phyloP scores from a whole-genome alignment of 2,888 invertebrate species.

The Meghimatium bilineatum region DNA sequence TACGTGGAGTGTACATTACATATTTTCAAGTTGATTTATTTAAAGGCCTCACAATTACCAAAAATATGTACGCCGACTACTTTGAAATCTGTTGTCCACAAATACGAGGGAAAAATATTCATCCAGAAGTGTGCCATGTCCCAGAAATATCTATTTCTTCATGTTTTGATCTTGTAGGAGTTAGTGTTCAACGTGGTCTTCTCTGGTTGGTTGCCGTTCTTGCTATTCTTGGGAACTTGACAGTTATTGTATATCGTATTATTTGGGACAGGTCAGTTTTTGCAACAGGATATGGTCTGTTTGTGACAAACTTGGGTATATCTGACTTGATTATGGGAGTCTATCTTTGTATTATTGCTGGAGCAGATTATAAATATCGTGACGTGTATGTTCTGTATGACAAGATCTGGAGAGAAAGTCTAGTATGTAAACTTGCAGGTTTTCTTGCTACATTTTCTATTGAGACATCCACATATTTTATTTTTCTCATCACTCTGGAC shows the following conservation, averaged over 20 bases:
- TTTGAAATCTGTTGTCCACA: slow-evolving; percentile 39
- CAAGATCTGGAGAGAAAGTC: no score
- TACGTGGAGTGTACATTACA: not conserved
- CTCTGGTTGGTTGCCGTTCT: slow-evolving; percentile 50
- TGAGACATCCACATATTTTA: no score
- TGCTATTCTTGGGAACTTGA: slow-evolving; percentile 57
- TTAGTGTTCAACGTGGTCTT: slow-evolving; percentile 40
- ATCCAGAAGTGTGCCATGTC: slow-evolving; percentile 37
- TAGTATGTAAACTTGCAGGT: no score
- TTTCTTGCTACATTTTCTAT: no score
- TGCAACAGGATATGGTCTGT: not conserved
- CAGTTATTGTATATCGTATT: slow-evolving; percentile 51
- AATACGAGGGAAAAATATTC: not conserved
- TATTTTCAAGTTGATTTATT: no score
- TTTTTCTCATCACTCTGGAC: no score
- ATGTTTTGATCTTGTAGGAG: slow-evolving; percentile 59
- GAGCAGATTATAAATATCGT: no score
- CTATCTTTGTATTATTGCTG: no score
- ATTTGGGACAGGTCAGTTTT: slow-evolving; percentile 58
- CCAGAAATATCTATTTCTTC: slow-evolving; percentile 54
- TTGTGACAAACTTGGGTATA: slow-evolving; percentile 37
- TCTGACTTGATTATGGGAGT: slow-evolving; percentile 59
- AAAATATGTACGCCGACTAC: not conserved
- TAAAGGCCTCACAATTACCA: not conserved
- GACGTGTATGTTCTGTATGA: no score